phyloP scores from a whole-genome alignment of 2,113 vertebrate genomes.

The Hippotragus niger region DNA sequence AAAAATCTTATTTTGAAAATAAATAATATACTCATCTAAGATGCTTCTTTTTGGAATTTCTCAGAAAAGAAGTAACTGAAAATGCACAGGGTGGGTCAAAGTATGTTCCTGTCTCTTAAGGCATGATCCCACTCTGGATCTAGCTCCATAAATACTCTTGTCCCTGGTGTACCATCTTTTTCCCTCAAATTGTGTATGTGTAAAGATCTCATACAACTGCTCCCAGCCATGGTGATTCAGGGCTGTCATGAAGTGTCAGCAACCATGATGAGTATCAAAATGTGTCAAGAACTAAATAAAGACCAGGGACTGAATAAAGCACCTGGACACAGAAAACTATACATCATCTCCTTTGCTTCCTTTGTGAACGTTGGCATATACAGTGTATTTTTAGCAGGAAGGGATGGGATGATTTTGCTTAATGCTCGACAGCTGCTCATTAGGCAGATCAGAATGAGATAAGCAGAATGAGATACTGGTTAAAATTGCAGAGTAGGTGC shows the following conservation, averaged over 20 bases:
- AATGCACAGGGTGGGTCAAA: neutral
- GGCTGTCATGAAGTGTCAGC: slow-evolving; percentile 74
- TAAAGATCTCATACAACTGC: slow-evolving; percentile 25
- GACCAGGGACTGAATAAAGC: slow-evolving; percentile 77
- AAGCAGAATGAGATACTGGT: slow-evolving; percentile 57
- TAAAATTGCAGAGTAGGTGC: slow-evolving; percentile 46
- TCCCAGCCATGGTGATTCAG: slow-evolving; percentile 68
- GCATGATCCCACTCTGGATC: neutral
- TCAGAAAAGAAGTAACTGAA: neutral
- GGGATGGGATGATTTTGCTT: slow-evolving; percentile 71
- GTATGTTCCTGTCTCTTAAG: neutral
- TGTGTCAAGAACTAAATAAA: slow-evolving; percentile 78
- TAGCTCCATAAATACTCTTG: neutral
- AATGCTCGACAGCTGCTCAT: slow-evolving; percentile 75
- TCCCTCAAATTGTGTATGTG: neutral
- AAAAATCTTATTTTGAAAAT: neutral
- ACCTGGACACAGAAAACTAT: slow-evolving; percentile 72
- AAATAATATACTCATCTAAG: neutral
- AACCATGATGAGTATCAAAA: slow-evolving; percentile 76
- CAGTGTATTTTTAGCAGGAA: slow-evolving; percentile 74
- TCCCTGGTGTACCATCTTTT: neutral
- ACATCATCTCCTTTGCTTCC: slow-evolving; percentile 69
- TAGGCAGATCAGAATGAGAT: slow-evolving; percentile 72
- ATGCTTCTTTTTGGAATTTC: slow-evolving; percentile 41
- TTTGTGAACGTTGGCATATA: slow-evolving; percentile 73